Conservation (phyloP, 2,797 vertebrate genomes). For the Prionace glauca region DNA sequence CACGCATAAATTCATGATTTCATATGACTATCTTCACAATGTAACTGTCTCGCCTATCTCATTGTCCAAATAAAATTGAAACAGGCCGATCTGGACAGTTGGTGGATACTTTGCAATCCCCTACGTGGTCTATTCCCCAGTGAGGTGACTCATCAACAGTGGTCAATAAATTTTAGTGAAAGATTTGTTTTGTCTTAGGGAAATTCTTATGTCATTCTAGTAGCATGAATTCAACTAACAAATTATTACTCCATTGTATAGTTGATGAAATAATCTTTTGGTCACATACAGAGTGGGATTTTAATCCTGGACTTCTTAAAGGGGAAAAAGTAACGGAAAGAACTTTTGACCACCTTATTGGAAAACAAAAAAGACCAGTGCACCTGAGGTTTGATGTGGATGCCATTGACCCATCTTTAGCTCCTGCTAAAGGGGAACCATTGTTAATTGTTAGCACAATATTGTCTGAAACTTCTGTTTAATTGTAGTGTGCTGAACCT, state of each 20-base stretch:
- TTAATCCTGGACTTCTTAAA: neutral
- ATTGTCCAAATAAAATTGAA: neutral
- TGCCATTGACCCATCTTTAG: constrained; percentile 87
- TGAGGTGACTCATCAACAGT: neutral
- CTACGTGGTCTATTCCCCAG: neutral
- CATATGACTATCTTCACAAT: neutral
- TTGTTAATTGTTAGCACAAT: too few relatives aligned
- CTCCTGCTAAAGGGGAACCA: constrained; percentile 61
- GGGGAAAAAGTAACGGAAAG: too few relatives aligned
- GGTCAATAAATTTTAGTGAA: neutral
- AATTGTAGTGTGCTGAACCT: too few relatives aligned
- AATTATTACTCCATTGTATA: neutral
- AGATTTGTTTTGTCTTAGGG: neutral
- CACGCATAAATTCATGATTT: neutral
- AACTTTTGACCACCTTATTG: too few relatives aligned
- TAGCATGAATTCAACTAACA: neutral
- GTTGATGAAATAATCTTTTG: neutral
- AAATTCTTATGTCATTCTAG: neutral
- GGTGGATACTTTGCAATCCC: neutral
- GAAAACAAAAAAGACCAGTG: constrained; percentile 80
- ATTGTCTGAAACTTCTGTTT: too few relatives aligned
- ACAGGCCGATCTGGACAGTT: neutral
- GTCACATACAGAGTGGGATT: neutral
- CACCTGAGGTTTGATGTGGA: constrained; percentile 97
- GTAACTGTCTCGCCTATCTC: neutral